A percentile compares a stretch with the other conserved stretches of the same genome.
These are phyloP conservation scores for Spondyliosoma cantharus DNA, from an alignment of 2,797 vertebrate species.

Conservation along the genomic window DNA sequence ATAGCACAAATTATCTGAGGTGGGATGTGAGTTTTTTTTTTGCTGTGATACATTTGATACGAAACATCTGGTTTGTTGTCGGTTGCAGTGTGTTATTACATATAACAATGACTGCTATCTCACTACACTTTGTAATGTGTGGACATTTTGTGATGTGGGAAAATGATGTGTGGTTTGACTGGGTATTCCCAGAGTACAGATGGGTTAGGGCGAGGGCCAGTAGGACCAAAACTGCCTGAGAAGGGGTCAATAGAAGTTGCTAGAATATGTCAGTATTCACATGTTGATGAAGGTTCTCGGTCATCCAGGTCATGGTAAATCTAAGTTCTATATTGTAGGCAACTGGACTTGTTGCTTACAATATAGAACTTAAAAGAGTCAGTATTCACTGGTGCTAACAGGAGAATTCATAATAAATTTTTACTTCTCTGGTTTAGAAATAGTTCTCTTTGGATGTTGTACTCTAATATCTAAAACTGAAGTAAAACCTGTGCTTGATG, in stretches of 20 bases:
- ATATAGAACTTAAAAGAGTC: not conserved
- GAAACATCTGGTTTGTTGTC: too few species aligned
- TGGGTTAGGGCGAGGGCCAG: not conserved
- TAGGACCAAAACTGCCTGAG: not conserved
- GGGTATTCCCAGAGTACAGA: not conserved
- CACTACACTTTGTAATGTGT: not conserved
- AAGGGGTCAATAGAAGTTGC: too few species aligned
- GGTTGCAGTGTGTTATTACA: too few species aligned
- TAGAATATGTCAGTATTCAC: not conserved
- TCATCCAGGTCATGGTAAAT: too few species aligned
- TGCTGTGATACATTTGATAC: not conserved
- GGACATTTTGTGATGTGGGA: not conserved
- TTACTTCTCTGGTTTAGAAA: not conserved
- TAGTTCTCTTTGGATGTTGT: not conserved
- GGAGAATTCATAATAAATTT: not conserved
- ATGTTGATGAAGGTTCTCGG: too few species aligned
- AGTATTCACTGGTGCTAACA: not conserved
- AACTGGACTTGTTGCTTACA: too few species aligned
- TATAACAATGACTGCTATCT: not conserved
- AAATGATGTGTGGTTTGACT: not conserved
- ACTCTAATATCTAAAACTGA: not conserved
- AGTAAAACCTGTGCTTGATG: not conserved
- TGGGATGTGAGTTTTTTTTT: too few species aligned
- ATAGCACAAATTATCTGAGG: not conserved
- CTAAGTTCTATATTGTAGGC: too few species aligned